These are phyloP conservation scores for Lacerta viridis DNA, from an alignment of 2,797 vertebrate genomes.

Conservation along the genomic window DNA sequence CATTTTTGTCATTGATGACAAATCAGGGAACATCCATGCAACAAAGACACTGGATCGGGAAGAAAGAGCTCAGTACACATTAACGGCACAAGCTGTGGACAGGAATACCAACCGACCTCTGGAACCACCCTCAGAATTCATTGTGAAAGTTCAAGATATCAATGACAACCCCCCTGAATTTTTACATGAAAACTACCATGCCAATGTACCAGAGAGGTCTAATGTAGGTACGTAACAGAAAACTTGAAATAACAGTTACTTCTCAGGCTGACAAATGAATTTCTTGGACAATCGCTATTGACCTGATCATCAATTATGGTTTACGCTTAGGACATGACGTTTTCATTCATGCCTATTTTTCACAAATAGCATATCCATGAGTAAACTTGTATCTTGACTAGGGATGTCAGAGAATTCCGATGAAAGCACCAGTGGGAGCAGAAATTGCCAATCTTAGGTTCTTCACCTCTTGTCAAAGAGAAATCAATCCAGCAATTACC, in stretches of 20 bases:
- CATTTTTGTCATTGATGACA: conserved; percentile 99
- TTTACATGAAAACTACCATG: conserved; percentile 94
- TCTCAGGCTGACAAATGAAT: background rate
- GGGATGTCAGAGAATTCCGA: too few relatives aligned
- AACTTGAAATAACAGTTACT: background rate
- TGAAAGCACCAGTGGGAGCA: too few relatives aligned
- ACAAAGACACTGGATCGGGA: conserved; percentile 98
- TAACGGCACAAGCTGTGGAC: conserved; percentile 96
- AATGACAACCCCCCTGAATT: conserved; percentile 98
- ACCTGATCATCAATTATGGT: background rate
- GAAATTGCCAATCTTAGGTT: too few relatives aligned
- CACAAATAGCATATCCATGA: background rate
- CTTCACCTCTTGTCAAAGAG: too few relatives aligned
- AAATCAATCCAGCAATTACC: background rate
- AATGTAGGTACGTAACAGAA: conserved; percentile 91
- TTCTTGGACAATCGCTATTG: background rate
- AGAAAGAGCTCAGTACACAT: conserved; percentile 96
- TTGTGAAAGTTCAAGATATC: conserved; percentile 99
- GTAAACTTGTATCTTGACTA: too few relatives aligned
- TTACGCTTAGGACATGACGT: background rate
- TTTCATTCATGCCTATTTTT: background rate
- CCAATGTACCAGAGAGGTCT: conserved; percentile 96
- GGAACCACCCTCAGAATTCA: conserved; percentile 97
- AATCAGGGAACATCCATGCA: conserved; percentile 98
- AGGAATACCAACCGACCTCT: conserved; percentile 93